A percentile compares a stretch with the other conserved stretches of the same genome.
Evolutionary conservation across 2,888 invertebrate genomes (phyloP).

Genomic region (Hipparchia semele): DNA sequence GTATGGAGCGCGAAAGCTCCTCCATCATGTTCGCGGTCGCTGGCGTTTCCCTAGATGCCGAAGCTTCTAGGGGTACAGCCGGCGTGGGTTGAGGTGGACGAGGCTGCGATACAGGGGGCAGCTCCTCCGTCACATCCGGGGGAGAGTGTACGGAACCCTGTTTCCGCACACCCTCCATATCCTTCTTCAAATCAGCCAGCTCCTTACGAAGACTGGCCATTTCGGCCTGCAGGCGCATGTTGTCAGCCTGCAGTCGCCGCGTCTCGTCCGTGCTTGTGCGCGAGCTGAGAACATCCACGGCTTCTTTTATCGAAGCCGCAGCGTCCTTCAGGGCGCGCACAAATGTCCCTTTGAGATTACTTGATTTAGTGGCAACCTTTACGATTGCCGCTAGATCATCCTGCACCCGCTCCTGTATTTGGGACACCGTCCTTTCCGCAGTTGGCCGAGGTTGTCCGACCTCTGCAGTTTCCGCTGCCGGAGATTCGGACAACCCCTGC

Average conservation of each 20-base stretch:
- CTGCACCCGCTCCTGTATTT: not conserved
- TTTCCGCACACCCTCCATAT: not conserved
- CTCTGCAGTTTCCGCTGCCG: not conserved
- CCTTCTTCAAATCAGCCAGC: not conserved
- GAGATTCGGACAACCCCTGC: not conserved
- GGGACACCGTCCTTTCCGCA: not conserved
- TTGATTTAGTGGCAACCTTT: not conserved
- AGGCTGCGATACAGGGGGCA: not conserved
- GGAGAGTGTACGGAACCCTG: not conserved
- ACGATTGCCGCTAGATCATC: not conserved
- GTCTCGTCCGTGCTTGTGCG: not conserved
- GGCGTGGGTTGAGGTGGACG: not conserved
- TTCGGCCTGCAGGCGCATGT: not conserved
- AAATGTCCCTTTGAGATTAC: too few species aligned
- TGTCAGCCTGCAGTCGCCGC: not conserved
- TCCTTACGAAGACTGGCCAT: not conserved
- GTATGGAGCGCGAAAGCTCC: not conserved
- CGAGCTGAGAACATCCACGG: not conserved
- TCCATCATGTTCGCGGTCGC: not conserved
- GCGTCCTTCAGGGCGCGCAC: too few species aligned
- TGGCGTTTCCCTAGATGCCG: too few species aligned
- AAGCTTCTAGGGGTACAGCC: not conserved
- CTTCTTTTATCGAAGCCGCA: too few species aligned
- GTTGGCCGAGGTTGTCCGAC: not conserved
- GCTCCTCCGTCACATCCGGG: not conserved